Base-by-base conservation (phyloP, 2,797 vertebrate species). In the Cyprinodon diabolis region DNA sequence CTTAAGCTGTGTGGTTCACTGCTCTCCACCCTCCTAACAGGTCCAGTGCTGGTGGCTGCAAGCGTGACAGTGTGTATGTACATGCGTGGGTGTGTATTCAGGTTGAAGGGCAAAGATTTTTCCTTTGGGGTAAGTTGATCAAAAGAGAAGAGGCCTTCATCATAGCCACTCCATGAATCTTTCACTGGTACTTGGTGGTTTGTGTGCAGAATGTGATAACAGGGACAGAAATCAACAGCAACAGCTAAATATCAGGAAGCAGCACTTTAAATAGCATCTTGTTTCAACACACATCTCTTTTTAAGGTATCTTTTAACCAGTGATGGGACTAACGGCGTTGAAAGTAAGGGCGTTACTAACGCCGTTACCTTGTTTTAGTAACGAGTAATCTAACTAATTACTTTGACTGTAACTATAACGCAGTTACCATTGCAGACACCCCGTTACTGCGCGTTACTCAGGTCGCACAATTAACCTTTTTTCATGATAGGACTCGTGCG, bases 131-230 rank as follows among this genome's bases (percentile, higher is more conserved):
- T 85, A 91, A 92, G 90, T 91, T 87, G 89, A 93, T 91, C 91
- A 90, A 89, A 93, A 88, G 84, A 87, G 60, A 66, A 87, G 79
- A 87, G 55, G 77, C 82, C 86, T 88, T 89, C 84, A 88, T 90
- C 89, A 84, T 87, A 74, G 37, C 75, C 63, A 60, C 79, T 78
- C 66, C 74, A 92, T 93, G 81, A 92, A 91, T 92, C 79, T 91
- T 93, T 92, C 77, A 92, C 90, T 73, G 77, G 75, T 45, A 63
- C 40, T 84, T 76, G 82, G 63, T 79, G 17, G 71, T 76, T 56
- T 70, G 63, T 74, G 71, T 81, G 71, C 74, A 73, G 66, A 71
- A 45, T 76, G 74, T 25, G 72, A 21, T 56, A 66, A 72, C 65
- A 1, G 25, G 4, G 57, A 66, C 56, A 51, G 0, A 76, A 54